Percentiles rank a stretch among this genome's conserved stretches.
These are phyloP conservation scores for Miltochrista miniata DNA, from an alignment of 2,888 invertebrate genomes.

Conservation along the genomic window DNA sequence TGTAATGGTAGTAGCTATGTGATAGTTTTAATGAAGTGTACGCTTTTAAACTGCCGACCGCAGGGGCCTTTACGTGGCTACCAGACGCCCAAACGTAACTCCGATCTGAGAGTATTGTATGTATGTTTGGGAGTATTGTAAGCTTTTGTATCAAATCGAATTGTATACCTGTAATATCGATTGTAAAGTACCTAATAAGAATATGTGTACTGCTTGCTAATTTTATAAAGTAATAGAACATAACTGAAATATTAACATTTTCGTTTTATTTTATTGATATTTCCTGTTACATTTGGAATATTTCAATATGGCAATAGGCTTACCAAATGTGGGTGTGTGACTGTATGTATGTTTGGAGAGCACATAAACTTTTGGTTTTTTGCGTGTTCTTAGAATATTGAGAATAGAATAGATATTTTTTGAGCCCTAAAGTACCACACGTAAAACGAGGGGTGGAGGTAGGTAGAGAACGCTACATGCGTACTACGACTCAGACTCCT, in stretches of 20 bases:
- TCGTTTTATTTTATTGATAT: not conserved
- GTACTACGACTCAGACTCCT: too few relatives aligned
- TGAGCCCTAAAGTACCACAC: too few relatives aligned
- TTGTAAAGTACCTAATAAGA: slow-evolving; percentile 18
- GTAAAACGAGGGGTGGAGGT: too few relatives aligned
- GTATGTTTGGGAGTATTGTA: slow-evolving; percentile 26
- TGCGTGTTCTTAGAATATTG: too few relatives aligned
- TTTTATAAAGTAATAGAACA: slow-evolving; percentile 17
- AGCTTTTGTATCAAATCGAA: slow-evolving; percentile 21
- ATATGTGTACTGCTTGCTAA: slow-evolving; percentile 23
- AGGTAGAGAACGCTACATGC: too few relatives aligned
- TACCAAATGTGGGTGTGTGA: too few relatives aligned
- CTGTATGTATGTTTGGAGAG: too few relatives aligned
- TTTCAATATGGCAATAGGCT: too few relatives aligned
- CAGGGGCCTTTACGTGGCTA: slow-evolving; percentile 13
- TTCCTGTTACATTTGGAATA: too few relatives aligned
- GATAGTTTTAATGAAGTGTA: slow-evolving; percentile 30
- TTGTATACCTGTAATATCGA: slow-evolving; percentile 13
- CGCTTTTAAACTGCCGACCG: slow-evolving; percentile 29
- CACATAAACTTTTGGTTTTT: too few relatives aligned
- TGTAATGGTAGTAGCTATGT: slow-evolving; percentile 31
- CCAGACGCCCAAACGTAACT: slow-evolving; percentile 21
- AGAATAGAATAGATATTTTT: too few relatives aligned
- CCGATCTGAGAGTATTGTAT: slow-evolving; percentile 14
- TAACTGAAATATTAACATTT: not conserved